Base-by-base conservation (phyloP, 2,113 vertebrate species). In the Centropus unirufus region DNA sequence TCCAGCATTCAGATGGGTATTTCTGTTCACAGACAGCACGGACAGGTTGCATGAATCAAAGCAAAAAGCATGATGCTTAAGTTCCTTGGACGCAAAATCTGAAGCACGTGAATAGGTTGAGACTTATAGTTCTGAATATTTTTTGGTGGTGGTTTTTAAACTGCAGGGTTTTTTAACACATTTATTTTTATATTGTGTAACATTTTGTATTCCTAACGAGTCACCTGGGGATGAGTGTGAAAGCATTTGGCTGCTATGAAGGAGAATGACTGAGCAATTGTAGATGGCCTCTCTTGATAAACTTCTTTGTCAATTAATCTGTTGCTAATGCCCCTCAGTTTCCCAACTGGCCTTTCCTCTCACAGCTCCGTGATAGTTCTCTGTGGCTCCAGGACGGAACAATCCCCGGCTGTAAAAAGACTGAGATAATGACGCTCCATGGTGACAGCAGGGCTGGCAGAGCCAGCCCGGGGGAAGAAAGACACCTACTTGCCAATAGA, bases 391-490 rank as follows among this genome's bases (percentile, higher is more conserved):
- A 29, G 92, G 87, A 91, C 75, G 90, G 93, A 95, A 93, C 96
- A 97, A 96, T 97, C 92, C 93, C 46, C 90, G 82, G 96, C 94
- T 96, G 96, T 97, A 96, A 96, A 97, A 84, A 96, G 95, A 95
- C 80, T 74, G 95, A 96, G 96, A 96, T 97, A 97, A 97, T 94
- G 96, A 95, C 95, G 73, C 93, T 51, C 70, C 89, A 84, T 96
- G 97, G 97, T 97, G 97, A 97, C 97, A 96, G 95, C 94, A 82
- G 88, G 95, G 83, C 96, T 96, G 95, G 92, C 90, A 97, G 87
- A 96, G 86, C 93, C 95, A 91, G 95, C 96, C 92, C 18, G 61
- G 64, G 95, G 92, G 94, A 89, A 95, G 84, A 94, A 32, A 96
- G 95, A 96, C 96, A 91, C 78, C 8, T 72, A 94, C 84, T 92